Conservation (phyloP, 2,113 vertebrate genomes). For the Mionectes macconnelli region DNA sequence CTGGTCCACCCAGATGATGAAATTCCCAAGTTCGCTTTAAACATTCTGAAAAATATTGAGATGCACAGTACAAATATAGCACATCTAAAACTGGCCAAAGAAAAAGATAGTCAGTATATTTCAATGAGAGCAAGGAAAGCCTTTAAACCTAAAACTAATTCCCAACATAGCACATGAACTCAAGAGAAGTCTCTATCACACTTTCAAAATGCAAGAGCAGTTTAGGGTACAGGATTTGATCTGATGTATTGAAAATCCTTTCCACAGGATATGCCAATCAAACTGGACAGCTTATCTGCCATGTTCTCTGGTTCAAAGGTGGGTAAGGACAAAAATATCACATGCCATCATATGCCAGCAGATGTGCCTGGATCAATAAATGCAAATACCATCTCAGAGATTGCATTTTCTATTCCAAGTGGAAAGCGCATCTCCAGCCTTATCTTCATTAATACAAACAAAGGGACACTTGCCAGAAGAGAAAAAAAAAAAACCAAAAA, state of each 20-base stretch:
- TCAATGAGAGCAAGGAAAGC: not conserved
- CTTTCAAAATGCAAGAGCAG: not conserved
- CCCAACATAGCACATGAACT: not conserved
- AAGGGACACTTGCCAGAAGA: not conserved
- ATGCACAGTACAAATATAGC: not conserved
- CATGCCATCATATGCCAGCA: not conserved
- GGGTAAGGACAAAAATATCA: slow-evolving; percentile 45
- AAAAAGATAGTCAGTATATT: not conserved
- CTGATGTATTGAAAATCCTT: not conserved
- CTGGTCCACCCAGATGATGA: not conserved
- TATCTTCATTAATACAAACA: slow-evolving; percentile 45
- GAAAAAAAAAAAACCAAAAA: not conserved
- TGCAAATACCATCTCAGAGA: slow-evolving; percentile 17
- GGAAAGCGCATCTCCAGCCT: not conserved
- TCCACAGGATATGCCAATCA: slow-evolving; percentile 15
- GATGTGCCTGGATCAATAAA: slow-evolving; percentile 46
- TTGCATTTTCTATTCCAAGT: not conserved
- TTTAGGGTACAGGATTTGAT: not conserved
- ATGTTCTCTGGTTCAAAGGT: not conserved
- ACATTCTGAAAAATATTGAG: not conserved
- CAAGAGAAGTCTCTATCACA: not conserved
- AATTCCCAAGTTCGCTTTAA: not conserved
- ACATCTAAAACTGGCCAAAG: not conserved
- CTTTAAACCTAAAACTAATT: slow-evolving; percentile 14
- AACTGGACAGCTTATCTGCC: slow-evolving; percentile 25